Conservation (phyloP, 92 coral and sea anemone species). For the Hydrozoanthus gracilis region DNA sequence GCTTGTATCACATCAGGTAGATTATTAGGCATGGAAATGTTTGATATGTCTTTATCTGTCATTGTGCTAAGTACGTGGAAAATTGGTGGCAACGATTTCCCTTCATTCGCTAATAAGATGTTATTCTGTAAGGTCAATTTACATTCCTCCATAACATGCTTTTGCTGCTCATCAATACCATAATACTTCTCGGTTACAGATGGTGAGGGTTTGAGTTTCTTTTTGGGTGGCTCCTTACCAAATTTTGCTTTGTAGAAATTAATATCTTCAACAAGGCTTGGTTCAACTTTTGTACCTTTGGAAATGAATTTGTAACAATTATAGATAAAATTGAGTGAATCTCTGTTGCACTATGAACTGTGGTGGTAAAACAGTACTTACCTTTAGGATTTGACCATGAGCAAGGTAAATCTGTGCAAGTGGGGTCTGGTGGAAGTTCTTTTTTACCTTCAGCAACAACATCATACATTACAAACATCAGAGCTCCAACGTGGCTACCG, state of each 20-base stretch:
- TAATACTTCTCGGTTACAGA: not conserved
- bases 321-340: not conserved
- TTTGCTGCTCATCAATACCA: not conserved
- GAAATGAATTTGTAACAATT: not conserved
- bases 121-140: constrained; percentile 51
- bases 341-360: constrained; percentile 4
- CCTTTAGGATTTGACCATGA: constrained; percentile 69
- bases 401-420: constrained; percentile 69
- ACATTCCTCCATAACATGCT: constrained; percentile 46
- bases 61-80: constrained; percentile 50
- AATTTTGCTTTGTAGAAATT: constrained; percentile 67
- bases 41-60: constrained; percentile 9
- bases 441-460: constrained; percentile 61
- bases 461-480: constrained; percentile 63
- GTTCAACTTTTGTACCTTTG: constrained; percentile 59
- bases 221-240: constrained; percentile 66
- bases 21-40: constrained; percentile 23
- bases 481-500: constrained; percentile 69
- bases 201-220: constrained; percentile 56
- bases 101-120: constrained; percentile 54
- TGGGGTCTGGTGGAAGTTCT: constrained; percentile 63
- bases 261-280: constrained; percentile 64
- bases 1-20: constrained; percentile 52
- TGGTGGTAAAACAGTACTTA: constrained; percentile 13
- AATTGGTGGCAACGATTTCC: constrained; percentile 63